Evolutionary conservation across 2,888 invertebrate genomes (phyloP).

Genomic region (Lycophotia porphyrea): DNA sequence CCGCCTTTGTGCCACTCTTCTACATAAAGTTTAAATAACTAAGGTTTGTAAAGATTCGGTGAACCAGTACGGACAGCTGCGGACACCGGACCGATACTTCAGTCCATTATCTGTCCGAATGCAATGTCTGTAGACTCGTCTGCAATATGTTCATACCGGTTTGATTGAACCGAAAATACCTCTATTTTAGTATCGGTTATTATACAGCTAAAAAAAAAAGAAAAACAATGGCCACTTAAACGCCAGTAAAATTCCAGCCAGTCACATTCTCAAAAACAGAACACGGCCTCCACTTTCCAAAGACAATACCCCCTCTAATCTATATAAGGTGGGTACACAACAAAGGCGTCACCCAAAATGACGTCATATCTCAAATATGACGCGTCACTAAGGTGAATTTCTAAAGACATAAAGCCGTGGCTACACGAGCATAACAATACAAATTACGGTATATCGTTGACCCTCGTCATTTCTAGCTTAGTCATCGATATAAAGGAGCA

Average conservation of each 20-base stretch:
- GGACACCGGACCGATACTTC: too few relatives aligned
- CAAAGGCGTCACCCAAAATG: slow-evolving; percentile 56
- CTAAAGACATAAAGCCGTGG: slow-evolving; percentile 65
- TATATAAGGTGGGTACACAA: slow-evolving; percentile 57
- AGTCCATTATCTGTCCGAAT: too few relatives aligned
- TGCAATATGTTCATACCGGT: too few relatives aligned
- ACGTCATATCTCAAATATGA: slow-evolving; percentile 63
- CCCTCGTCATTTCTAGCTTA: slow-evolving; percentile 67
- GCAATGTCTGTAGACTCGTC: too few relatives aligned
- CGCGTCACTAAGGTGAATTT: slow-evolving; percentile 65
- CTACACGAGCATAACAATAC: slow-evolving; percentile 59
- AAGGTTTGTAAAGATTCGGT: too few relatives aligned
- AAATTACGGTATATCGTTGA: slow-evolving; percentile 62
- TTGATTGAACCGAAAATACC: too few relatives aligned
- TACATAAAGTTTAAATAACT: too few relatives aligned
- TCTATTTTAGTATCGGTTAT: too few relatives aligned
- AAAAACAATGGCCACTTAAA: too few relatives aligned
- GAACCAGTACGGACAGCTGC: too few relatives aligned
- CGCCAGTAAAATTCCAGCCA: background rate
- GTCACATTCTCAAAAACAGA: slow-evolving; percentile 39
- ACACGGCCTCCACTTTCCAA: slow-evolving; percentile 23
- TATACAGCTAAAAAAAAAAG: too few relatives aligned
- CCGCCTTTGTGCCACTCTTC: too few relatives aligned
- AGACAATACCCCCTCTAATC: slow-evolving; percentile 48
- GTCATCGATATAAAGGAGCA: slow-evolving; percentile 63